Base-by-base conservation (phyloP, 2,113 vertebrate genomes). In the Clinocottus analis region DNA sequence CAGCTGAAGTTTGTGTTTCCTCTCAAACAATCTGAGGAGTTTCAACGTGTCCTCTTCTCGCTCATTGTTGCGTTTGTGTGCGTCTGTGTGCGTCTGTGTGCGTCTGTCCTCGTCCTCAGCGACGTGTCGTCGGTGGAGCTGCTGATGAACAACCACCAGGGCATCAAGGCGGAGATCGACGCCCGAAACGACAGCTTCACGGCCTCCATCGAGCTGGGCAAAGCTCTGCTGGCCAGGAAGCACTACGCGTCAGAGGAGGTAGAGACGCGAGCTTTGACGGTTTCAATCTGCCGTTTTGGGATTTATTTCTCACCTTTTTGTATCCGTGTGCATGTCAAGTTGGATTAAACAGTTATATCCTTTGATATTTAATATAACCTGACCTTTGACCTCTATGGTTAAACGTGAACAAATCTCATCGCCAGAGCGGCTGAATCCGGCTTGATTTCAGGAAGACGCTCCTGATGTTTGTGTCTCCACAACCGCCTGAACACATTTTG, bases 61-160 rank as follows among this genome's bases (percentile, higher is more conserved):
- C 16, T 3, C 37, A 0, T 19, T 4, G 43, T 17, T 14, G 35
- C 53, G 31, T 45, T 31, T 27, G 35, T 35, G 0, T 5, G 2
- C 62, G 7, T 33, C 55, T 61, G 4, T 56, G 29, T 19, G 3
- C 9, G 8, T n/a, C n/a, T 27, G 35, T 35, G 0, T 5, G 2
- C 62, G 7, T 33, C 55, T 61, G 4, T 56, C 23, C 14, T 3
- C 9, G n/a, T 59, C 25, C 79, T 63, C 63, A 99, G 98, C 92
- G 98, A 99, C 63, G 98, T 99, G 83, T 99, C 98, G 0, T 99
- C 97, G 1, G 98, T 99, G 93, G 98, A 99, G 91, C 94, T 99
- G 29, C 93, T 99, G 73, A 99, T 99, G 98, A 99, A 99, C 94
- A 99, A 99, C 92, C 98, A 99, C 85, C 98, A 99, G 92, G 98